Evolutionary conservation across 1,140 invertebrate species (phyloP).

Genomic region (Zaprionus kolodkinae): DNA sequence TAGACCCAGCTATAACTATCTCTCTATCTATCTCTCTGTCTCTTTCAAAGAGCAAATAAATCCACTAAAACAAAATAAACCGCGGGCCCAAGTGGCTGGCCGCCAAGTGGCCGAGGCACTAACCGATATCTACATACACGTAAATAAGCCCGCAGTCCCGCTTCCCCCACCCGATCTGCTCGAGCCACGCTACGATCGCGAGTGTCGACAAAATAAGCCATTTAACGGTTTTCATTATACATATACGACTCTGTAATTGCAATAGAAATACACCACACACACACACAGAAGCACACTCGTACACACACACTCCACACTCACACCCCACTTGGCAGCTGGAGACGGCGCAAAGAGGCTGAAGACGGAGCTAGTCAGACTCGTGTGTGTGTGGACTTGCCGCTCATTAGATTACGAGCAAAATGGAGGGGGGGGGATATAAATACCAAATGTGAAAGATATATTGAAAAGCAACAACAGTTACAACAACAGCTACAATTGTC

Average conservation of each 20-base stretch:
- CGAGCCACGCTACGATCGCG: slow-evolving; percentile 38
- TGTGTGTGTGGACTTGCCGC: slow-evolving; percentile 23
- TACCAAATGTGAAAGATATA: slow-evolving; percentile 70
- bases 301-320: slow-evolving; percentile 25
- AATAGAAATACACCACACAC: slow-evolving; percentile 56
- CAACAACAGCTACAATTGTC: slow-evolving; percentile 54
- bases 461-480: slow-evolving; percentile 46
- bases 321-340: not conserved
- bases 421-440: slow-evolving; percentile 31
- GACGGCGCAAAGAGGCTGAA: slow-evolving; percentile 28
- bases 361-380: slow-evolving; percentile 28
- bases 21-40: slow-evolving; percentile 24
- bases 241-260: slow-evolving; percentile 57
- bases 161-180: slow-evolving; percentile 38
- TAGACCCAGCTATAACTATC: slow-evolving; percentile 24
- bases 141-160: slow-evolving; percentile 34
- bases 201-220: slow-evolving; percentile 76
- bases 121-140: slow-evolving; percentile 63
- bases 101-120: slow-evolving; percentile 6
- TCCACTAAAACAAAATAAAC: slow-evolving; percentile 15
- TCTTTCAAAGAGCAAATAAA: slow-evolving; percentile 33
- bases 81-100: slow-evolving; percentile 11
- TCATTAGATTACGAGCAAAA: slow-evolving; percentile 75
- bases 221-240: slow-evolving; percentile 77
- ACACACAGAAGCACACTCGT: slow-evolving; percentile 52